Percentiles rank a stretch among this genome's conserved stretches.
Conservation (phyloP, 1,140 invertebrate species). For the Ceratina australensis region DNA sequence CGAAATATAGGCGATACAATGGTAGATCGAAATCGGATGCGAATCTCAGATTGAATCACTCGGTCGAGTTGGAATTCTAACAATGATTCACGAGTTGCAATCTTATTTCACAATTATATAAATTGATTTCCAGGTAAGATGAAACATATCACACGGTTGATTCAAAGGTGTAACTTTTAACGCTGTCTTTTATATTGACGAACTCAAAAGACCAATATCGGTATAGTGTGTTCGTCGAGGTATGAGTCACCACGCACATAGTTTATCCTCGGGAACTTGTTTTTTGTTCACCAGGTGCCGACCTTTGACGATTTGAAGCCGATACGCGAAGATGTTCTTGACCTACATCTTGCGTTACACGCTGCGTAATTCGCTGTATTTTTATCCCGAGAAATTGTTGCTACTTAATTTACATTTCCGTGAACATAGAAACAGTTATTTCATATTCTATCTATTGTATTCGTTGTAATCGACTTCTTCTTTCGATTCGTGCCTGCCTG, state of each 20-base stretch:
- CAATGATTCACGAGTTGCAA: background rate
- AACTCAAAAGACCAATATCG: too few species aligned
- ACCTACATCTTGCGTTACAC: background rate
- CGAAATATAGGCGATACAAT: too few species aligned
- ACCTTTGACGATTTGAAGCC: background rate
- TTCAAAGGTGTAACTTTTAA: too few species aligned
- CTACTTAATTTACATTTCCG: background rate
- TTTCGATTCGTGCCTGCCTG: background rate
- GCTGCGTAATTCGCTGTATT: background rate
- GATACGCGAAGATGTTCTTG: conserved; percentile 24
- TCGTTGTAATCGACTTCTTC: too few species aligned
- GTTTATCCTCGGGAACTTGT: background rate
- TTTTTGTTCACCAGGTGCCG: conserved; percentile 5
- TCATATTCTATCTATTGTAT: too few species aligned
- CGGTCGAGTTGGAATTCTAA: background rate
- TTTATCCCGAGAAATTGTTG: background rate
- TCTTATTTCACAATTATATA: background rate
- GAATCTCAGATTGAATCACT: background rate
- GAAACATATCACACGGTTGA: too few species aligned
- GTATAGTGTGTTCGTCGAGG: background rate
- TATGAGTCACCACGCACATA: background rate
- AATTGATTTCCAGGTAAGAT: too few species aligned
- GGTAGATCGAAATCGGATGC: too few species aligned
- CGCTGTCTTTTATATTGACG: too few species aligned
- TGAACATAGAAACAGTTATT: background rate